Base-by-base conservation (phyloP, 2,888 invertebrate genomes). In the Trichopoda pennipes region DNA sequence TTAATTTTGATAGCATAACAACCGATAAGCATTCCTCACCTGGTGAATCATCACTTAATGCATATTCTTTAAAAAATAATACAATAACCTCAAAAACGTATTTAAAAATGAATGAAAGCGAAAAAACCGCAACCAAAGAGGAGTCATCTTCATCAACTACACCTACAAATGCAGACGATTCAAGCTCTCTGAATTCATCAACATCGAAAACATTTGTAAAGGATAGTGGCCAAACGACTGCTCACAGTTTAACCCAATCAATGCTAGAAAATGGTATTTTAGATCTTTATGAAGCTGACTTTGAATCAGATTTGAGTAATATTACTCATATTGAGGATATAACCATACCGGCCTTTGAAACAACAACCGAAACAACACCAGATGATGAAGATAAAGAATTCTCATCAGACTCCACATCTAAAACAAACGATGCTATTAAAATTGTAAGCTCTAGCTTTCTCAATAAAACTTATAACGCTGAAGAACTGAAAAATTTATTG, bases 241-340 rank as follows among this genome's bases (percentile, higher is more conserved):
- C 56, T 21, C 55, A 60, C 35, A 73, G 53, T 38, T 3, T 60
- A 28, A 55, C 69, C 16, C 66, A 79, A 75, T 76, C 82, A 8
- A 10, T 55, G 16, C 12, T 75, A 12, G 82, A 84, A 60, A 81
- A 66, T 72, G 53, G 23, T 19, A 49, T 76, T 28, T 74, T 73
- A 28, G 80, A 85, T 58, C 76, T 70, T n/a, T 87, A 86, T 70
- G 85, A 86, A 63, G 82, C 84, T 2, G 86, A 86, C 58, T 87
- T 86, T 49, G 85, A 85, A 72, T 69, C 61, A n/a, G 80, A 75
- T 42, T 69, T 75, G 51, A 84, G 82, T 44, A 86, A 87, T 66
- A 85, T 86, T 53, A 88, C 87, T 16, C 81, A 85, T 51, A 85
- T 90, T 68, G 88, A 89, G 73, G 87, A 90, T 74, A 82, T 88